These are phyloP conservation scores for Pycnonotus jocosus DNA, from an alignment of 2,113 vertebrate genomes.

Conservation along the genomic window DNA sequence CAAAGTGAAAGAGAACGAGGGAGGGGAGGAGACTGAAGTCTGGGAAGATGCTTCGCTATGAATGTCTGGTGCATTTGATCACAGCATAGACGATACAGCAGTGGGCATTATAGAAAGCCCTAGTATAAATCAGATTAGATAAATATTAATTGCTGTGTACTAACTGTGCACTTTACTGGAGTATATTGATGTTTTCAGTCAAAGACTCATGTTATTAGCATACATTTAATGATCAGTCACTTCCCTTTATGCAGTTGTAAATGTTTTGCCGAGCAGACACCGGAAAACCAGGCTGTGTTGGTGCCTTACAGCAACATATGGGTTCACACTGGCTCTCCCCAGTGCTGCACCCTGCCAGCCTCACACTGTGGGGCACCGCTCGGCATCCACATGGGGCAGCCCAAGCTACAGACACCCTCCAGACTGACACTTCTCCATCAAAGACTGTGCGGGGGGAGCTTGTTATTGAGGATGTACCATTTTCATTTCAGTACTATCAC, in stretches of 20 bases:
- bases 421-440: not conserved
- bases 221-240: not conserved
- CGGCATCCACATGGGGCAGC: not conserved
- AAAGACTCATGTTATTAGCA: constrained; percentile 9
- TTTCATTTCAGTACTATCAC: not conserved
- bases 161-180: constrained; percentile 14
- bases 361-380: not conserved
- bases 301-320: not conserved
- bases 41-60: not conserved
- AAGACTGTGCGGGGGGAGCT: rapidly evolving
- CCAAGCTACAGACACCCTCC: not conserved
- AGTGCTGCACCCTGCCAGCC: not conserved
- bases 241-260: not conserved
- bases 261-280: not conserved
- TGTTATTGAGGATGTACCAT: rapidly evolving
- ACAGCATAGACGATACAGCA: not conserved
- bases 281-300: not conserved
- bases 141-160: constrained; percentile 37
- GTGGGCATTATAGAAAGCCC: constrained; percentile 14
- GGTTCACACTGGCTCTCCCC: not conserved
- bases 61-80: not conserved
- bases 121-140: constrained; percentile 17
- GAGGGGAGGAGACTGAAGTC: constrained; percentile 22
- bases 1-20: constrained; percentile 10
- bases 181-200: not conserved